A percentile compares a stretch with the other conserved stretches of the same genome.
These are phyloP conservation scores for Gila orcuttii DNA, from an alignment of 2,113 vertebrate species.

Conservation along the genomic window DNA sequence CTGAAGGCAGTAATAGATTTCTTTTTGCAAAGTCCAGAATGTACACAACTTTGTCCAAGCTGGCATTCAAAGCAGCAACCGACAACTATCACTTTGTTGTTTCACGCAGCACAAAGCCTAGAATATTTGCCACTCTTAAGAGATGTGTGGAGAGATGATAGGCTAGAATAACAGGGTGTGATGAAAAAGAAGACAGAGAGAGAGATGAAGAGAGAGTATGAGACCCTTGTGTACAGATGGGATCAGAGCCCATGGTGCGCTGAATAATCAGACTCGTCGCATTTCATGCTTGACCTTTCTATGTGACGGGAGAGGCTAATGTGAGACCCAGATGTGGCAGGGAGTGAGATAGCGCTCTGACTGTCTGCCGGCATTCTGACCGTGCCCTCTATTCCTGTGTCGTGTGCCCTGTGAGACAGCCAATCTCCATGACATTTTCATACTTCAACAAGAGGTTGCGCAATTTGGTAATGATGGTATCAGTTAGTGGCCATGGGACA, in stretches of 20 bases:
- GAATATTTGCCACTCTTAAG: conserved; percentile 26
- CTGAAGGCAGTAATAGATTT: background rate
- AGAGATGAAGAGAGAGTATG: conserved; percentile 43
- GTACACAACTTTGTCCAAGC: background rate
- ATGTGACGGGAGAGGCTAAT: conserved; percentile 62
- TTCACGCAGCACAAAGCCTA: background rate
- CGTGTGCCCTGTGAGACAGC: conserved; percentile 36
- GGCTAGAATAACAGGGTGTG: conserved; percentile 41
- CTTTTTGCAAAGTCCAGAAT: background rate
- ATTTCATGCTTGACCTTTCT: conserved; percentile 75
- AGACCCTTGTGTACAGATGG: conserved; percentile 59
- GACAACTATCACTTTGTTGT: background rate
- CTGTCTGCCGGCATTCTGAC: conserved; percentile 37
- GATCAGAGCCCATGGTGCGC: conserved; percentile 61
- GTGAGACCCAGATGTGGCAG: conserved; percentile 65
- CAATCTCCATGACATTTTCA: conserved; percentile 65
- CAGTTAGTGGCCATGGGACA: conserved; percentile 52
- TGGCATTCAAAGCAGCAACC: background rate
- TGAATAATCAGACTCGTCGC: conserved; percentile 66
- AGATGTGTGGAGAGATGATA: conserved; percentile 31
- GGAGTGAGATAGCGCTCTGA: conserved; percentile 63
- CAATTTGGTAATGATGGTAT: conserved; percentile 69
- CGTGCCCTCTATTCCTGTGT: conserved; percentile 53
- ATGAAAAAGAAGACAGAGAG: conserved; percentile 26
- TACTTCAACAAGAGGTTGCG: conserved; percentile 61